Evolutionary conservation across 2,888 invertebrate species (phyloP), one percentile per base, ranked within the genome.

Genomic region (Punctoribates punctum): DNA sequence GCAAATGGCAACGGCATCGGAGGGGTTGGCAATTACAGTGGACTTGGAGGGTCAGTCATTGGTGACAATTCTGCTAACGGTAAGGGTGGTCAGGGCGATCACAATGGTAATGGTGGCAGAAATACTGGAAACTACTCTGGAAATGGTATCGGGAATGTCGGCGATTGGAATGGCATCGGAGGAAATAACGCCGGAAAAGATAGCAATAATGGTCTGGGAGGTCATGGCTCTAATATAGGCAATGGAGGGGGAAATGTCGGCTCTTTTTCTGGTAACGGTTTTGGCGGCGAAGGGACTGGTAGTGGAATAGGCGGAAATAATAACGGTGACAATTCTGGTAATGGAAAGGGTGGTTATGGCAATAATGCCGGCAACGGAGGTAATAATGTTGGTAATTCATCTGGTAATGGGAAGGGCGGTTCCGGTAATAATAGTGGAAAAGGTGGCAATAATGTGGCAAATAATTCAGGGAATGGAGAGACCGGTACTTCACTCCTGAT

Each of bases 321-420:
- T 48, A 48, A 48, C 15, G 17, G 48, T 3, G 6, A 3, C 9
- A 48, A 48, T 9, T 57, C 57, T 9, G 57, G 57, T 25, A 57
- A 57, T 57, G 57, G 57, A 57, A 57, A 23, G 57, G 57, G 57
- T 23, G 57, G 57, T 57, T 23, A 57, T 57, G 57, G 57, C 6
- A 4, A 23, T 57, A 57, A 57, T 23, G 23, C 5, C 13, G 57
- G 57, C 23, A 57, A 57, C 20, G 57, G 57, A 25, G 57, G 57
- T 23, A 57, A 57, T 23, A 57, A 57, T 57, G 25, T 25, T 25
- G 57, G 57, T 17, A 15, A 8, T 46, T 11, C 8, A 11, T 46
- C 46, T 46, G 46, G 46, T 46, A 46, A 46, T 15, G 46, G 46
- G 15, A 15, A 46, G 9, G 46, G 9, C 9, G 46, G 46, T 11